Conservation (phyloP, 1,140 invertebrate genomes). For the Spodoptera litura region DNA sequence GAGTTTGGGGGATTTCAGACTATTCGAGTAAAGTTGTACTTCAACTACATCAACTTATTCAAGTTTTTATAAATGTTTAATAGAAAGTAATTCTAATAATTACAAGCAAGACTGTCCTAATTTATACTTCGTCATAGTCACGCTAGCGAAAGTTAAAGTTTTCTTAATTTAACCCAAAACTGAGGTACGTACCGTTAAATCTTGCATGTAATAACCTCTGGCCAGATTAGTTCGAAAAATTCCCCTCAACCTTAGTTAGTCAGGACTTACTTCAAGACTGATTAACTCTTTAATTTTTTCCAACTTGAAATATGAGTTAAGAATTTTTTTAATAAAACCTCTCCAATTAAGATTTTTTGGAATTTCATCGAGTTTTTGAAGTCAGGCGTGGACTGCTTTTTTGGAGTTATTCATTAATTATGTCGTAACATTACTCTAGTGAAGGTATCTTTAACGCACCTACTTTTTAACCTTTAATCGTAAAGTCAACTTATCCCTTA, state of each 20-base stretch:
- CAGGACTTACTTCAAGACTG: slow-evolving; percentile 2
- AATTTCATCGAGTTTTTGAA: background rate
- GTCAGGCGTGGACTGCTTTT: too few relatives aligned
- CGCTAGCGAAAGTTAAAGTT: slow-evolving; percentile 43
- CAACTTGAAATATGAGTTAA: slow-evolving; percentile 20
- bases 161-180: slow-evolving; percentile 56
- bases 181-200: slow-evolving; percentile 50
- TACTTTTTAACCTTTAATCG: too few relatives aligned
- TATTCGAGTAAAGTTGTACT: too few relatives aligned
- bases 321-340: slow-evolving; percentile 6
- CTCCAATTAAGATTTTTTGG: background rate
- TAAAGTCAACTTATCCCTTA: too few relatives aligned
- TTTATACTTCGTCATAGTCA: slow-evolving; percentile 11
- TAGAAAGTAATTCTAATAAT: too few relatives aligned
- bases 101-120: background rate
- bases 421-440: too few relatives aligned
- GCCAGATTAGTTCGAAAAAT: slow-evolving; percentile 24
- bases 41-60: too few relatives aligned
- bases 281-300: slow-evolving; percentile 38
- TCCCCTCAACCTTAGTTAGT: slow-evolving; percentile 10
- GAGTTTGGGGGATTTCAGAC: too few relatives aligned
- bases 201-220: slow-evolving; percentile 40
- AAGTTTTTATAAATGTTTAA: too few relatives aligned
- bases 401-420: too few relatives aligned
- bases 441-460: too few relatives aligned